Base-by-base conservation (phyloP, 2,113 vertebrate genomes). In the Datnioides undecimradiatus region DNA sequence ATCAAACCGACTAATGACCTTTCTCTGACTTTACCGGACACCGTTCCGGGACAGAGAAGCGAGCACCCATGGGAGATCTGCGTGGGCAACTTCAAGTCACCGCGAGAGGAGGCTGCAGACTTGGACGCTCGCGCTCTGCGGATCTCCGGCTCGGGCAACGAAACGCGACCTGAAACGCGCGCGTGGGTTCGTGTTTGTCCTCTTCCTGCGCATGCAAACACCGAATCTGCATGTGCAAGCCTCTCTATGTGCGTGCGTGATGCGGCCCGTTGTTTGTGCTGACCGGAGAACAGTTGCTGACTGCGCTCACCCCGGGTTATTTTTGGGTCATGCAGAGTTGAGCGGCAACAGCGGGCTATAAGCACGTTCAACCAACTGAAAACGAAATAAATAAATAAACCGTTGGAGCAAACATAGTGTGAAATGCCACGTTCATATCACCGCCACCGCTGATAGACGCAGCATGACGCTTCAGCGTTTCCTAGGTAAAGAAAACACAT, bases 301-400 rank as follows among this genome's bases (percentile, higher is more conserved):
- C 85, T 67, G 67, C 58, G 62, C 83, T 87, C 59, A 82, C 86
- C 84, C 71, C 54, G 0, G 81, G 87, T 87, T 85, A 85, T 90
- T 86, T 87, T 81, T 71, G 84, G 90, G 90, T 91, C 84, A 90
- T 57, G 64, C 70, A 75, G 85, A 88, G 86, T 87, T 90, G 84
- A 83, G 64, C 49, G 76, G 75, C 75, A 72, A 79, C 84, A 76
- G 45, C 58, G 59, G 73, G 70, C 77, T 87, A 65, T 64, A 52
- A 81, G 73, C 78, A 79, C 29, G 23, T 51, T 63, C 77, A 63
- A 72, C 72, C 70, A 43, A 49, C 43, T 82, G 64, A 59, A 79
- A 80, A 73, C 74, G 6, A 51, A 66, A 80, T 34, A 43, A 16
- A 41, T 43, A 65, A 41, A 52, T 62, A 67, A 68, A 33, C 68